A percentile compares a stretch with the other conserved stretches of the same genome.
phyloP scores from a whole-genome alignment of 2,797 vertebrate species.

The Cyprinodon diabolis region DNA sequence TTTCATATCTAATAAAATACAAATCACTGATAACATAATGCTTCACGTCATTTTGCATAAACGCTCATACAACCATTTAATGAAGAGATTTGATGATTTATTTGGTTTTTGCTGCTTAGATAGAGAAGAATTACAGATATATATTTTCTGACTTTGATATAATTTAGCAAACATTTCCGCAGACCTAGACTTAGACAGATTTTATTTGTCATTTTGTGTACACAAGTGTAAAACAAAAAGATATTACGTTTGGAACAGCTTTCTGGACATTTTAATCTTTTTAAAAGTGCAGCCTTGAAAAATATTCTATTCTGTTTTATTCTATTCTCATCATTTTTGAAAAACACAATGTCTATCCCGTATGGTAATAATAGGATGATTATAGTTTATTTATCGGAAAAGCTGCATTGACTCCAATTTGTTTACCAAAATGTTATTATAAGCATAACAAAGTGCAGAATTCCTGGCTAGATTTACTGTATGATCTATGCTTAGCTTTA shows the following conservation, averaged over 20 bases:
- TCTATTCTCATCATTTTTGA: conserved; percentile 22
- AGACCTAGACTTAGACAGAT: too few species aligned
- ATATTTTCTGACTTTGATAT: not conserved
- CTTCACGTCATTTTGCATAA: not conserved
- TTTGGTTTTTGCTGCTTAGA: not conserved
- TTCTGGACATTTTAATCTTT: too few species aligned
- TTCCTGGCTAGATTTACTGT: not conserved
- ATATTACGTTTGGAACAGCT: too few species aligned
- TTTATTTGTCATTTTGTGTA: too few species aligned
- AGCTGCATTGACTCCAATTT: conserved; percentile 22
- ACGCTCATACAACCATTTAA: conserved; percentile 6
- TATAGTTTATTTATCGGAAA: conserved; percentile 15
- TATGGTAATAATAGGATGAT: conserved; percentile 11
- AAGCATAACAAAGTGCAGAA: conserved; percentile 20
- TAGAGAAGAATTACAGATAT: not conserved
- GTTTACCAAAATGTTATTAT: conserved; percentile 10
- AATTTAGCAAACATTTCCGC: not conserved
- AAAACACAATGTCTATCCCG: conserved; percentile 8
- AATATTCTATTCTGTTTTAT: too few species aligned
- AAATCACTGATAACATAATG: conserved; percentile 17
- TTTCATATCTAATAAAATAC: conserved; percentile 5
- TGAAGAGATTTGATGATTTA: not conserved
- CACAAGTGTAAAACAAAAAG: too few species aligned
- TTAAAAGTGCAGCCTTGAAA: too few species aligned
- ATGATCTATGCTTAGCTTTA: conserved; percentile 8